These are phyloP conservation scores for Xenus cinereus DNA, from an alignment of 2,113 vertebrate species.

Conservation along the genomic window DNA sequence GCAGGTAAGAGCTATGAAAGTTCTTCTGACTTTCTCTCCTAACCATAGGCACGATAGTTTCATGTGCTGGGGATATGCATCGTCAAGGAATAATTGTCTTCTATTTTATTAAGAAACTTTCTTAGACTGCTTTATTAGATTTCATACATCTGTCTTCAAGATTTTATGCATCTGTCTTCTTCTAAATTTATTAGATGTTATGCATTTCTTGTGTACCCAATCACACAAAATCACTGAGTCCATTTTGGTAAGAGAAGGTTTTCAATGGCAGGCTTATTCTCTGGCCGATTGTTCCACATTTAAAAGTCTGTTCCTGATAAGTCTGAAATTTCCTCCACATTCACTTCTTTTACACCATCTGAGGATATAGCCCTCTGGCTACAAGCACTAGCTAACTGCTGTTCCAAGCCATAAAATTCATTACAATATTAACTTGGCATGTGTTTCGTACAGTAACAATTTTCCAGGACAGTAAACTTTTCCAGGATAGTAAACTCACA, in stretches of 20 bases:
- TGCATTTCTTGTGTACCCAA: neutral
- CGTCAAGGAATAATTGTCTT: neutral
- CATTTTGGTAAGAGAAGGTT: neutral
- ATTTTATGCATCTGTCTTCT: neutral
- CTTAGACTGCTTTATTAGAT: neutral
- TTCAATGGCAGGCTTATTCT: neutral
- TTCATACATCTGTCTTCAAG: neutral
- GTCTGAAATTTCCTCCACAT: neutral
- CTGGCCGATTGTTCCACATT: neutral
- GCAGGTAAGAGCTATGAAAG: neutral
- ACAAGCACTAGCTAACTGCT: neutral
- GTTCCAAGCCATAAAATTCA: slow-evolving; percentile 24
- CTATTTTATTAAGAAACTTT: neutral
- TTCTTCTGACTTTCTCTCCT: neutral
- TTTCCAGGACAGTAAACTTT: slow-evolving; percentile 45
- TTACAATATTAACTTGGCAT: slow-evolving; percentile 55
- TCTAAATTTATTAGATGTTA: neutral
- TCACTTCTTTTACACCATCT: neutral
- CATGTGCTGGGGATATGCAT: neutral
- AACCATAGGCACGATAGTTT: neutral
- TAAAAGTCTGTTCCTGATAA: neutral
- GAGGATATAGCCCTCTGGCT: neutral
- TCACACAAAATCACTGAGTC: neutral
- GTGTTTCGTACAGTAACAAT: slow-evolving; percentile 19
- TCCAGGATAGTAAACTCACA: slow-evolving; percentile 43